phyloP scores from a whole-genome alignment of 2,888 invertebrate genomes.

The Sisyra nigra region DNA sequence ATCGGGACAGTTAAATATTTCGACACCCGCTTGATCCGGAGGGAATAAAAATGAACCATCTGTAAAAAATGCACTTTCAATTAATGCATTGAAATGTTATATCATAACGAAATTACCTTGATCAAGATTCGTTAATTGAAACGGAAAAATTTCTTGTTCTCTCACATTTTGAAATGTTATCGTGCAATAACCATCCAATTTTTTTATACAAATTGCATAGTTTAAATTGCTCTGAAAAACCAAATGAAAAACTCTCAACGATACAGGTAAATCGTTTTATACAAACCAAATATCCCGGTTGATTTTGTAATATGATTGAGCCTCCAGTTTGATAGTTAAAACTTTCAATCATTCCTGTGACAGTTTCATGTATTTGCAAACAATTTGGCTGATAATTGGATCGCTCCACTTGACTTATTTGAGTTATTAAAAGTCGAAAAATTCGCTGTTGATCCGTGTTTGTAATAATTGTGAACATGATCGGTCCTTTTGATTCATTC shows the following conservation, averaged over 20 bases:
- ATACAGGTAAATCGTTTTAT: not conserved
- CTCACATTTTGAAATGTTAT: constrained; percentile 42
- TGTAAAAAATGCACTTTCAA: constrained; percentile 17
- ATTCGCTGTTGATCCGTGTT: constrained; percentile 35
- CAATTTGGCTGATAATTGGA: constrained; percentile 29
- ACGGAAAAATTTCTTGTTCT: constrained; percentile 31
- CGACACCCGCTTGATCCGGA: constrained; percentile 54
- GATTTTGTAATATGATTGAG: constrained; percentile 33
- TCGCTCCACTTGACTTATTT: constrained; percentile 23
- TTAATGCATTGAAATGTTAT: not conserved
- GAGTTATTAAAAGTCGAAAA: constrained; percentile 46
- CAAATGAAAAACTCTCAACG: constrained; percentile 1
- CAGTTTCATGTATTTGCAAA: constrained; percentile 46
- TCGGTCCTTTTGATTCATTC: constrained; percentile 39
- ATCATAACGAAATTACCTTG: constrained; percentile 29
- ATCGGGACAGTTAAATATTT: constrained; percentile 57
- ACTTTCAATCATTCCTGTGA: constrained; percentile 44
- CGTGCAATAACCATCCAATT: constrained; percentile 43
- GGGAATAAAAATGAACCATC: constrained; percentile 45
- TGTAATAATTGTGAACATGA: constrained; percentile 47
- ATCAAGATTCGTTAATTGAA: constrained; percentile 53
- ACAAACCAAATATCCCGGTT: constrained; percentile 45
- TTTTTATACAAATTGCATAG: constrained; percentile 55
- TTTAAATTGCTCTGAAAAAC: constrained; percentile 58
- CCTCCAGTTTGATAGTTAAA: constrained; percentile 52